phyloP scores from a whole-genome alignment of 2,797 vertebrate genomes.

The Leptodactylus fallax region DNA sequence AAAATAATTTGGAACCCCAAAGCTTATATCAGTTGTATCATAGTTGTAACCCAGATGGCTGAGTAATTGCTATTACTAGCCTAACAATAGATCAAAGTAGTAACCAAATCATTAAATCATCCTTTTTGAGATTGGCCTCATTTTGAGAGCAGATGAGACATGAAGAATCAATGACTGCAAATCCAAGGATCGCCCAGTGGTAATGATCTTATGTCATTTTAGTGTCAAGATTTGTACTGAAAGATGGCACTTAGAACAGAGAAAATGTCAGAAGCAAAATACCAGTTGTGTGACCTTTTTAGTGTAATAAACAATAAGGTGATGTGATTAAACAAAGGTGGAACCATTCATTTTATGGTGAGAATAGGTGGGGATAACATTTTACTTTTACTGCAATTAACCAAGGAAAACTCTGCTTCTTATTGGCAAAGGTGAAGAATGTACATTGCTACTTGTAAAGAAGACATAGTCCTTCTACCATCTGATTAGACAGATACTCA shows the following conservation, averaged over 20 bases:
- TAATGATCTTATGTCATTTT: constrained; percentile 21
- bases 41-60: background rate
- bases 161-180: constrained; percentile 4
- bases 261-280: background rate
- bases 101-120: background rate
- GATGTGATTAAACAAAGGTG: background rate
- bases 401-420: background rate
- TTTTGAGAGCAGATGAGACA: background rate
- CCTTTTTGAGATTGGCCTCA: background rate
- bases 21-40: background rate
- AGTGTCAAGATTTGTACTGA: background rate
- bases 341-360: background rate
- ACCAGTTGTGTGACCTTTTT: background rate
- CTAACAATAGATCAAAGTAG: background rate
- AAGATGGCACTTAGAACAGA: constrained; percentile 2
- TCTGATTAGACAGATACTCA: too few relatives aligned
- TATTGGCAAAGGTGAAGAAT: background rate
- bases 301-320: background rate
- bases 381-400: background rate
- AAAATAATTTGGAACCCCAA: background rate
- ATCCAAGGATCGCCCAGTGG: background rate
- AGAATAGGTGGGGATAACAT: background rate
- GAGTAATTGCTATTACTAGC: background rate
- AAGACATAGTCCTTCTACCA: too few relatives aligned
- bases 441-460: too few relatives aligned